These are phyloP conservation scores for Onychostoma macrolepis DNA, from an alignment of 2,113 vertebrate genomes.

Conservation along the genomic window DNA sequence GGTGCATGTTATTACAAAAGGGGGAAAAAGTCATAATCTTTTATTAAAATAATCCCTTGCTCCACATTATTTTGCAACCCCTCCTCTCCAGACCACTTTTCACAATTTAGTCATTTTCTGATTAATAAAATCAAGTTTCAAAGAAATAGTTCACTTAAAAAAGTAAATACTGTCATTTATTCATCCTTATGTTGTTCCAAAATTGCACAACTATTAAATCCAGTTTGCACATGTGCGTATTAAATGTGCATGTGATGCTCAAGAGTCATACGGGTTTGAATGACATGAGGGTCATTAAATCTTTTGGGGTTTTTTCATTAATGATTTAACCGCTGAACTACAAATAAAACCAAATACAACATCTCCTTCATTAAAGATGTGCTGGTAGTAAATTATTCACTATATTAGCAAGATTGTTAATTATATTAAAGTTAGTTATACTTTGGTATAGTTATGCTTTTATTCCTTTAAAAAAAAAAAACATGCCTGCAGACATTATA, in stretches of 20 bases:
- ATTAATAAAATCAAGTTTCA: background rate
- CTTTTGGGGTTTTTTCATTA: too few relatives aligned
- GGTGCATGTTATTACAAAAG: background rate
- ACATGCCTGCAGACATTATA: background rate
- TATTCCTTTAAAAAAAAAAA: too few relatives aligned
- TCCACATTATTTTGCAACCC: background rate
- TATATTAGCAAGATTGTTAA: background rate
- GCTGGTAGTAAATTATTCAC: background rate
- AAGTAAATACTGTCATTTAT: background rate
- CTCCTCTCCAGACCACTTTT: too few relatives aligned
- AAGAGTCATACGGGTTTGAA: background rate
- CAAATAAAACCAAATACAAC: background rate
- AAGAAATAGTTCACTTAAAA: too few relatives aligned
- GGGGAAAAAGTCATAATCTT: background rate
- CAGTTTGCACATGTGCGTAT: background rate
- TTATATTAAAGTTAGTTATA: background rate
- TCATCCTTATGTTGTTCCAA: background rate
- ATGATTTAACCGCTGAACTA: background rate
- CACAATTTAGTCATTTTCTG: background rate
- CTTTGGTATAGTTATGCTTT: background rate
- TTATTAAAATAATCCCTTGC: background rate
- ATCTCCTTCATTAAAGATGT: background rate
- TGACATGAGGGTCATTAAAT: background rate
- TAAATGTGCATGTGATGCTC: background rate
- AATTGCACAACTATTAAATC: background rate